These are phyloP conservation scores for Strix uralensis DNA, from an alignment of 2,113 vertebrate species.

Conservation along the genomic window DNA sequence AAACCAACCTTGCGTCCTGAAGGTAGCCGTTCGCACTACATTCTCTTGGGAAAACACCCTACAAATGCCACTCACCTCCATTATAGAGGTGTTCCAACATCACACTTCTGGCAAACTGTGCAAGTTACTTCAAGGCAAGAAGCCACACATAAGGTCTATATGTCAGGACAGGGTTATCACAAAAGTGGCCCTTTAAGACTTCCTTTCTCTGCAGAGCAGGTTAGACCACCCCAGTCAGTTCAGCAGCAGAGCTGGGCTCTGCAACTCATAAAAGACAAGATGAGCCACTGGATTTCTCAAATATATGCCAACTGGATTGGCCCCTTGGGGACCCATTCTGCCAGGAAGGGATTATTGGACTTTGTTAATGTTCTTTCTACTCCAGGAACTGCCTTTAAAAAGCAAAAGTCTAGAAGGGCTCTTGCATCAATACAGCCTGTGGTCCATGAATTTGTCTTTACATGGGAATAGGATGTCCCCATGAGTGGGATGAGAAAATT, in stretches of 20 bases:
- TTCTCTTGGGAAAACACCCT: not conserved
- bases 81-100: not conserved
- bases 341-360: not conserved
- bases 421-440: not conserved
- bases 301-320: not conserved
- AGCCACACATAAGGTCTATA: not conserved
- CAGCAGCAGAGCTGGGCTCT: not conserved
- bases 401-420: not conserved
- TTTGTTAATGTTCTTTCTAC: not conserved
- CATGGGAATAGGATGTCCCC: not conserved
- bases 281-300: not conserved
- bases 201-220: not conserved
- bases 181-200: not conserved
- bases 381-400: not conserved
- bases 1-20: not conserved
- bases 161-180: not conserved
- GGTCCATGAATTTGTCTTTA: not conserved
- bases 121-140: not conserved
- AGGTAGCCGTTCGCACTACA: not conserved
- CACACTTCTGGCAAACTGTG: not conserved
- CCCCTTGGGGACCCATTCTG: not conserved
- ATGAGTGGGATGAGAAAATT: not conserved
- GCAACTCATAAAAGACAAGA: accelerated
- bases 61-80: not conserved
- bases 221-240: not conserved